Evolutionary conservation across 2,888 invertebrate species (phyloP).

Genomic region (Limenitis arthemis): DNA sequence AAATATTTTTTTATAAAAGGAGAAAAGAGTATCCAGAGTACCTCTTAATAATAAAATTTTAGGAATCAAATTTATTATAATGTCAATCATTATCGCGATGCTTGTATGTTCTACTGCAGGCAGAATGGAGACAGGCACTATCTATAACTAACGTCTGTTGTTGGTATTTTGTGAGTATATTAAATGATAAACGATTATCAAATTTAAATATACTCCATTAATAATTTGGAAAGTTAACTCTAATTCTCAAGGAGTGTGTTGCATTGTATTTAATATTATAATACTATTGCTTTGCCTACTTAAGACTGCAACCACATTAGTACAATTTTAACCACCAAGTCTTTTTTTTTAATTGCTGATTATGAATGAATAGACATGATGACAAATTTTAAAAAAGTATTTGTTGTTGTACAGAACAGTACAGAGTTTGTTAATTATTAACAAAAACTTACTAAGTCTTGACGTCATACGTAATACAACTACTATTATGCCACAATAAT

Average conservation of each 20-base stretch:
- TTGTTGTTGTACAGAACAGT: too few relatives aligned
- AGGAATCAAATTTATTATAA: too few relatives aligned
- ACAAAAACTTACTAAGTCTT: too few relatives aligned
- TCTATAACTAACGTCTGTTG: slow-evolving; percentile 20
- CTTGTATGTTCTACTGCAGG: too few relatives aligned
- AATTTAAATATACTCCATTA: slow-evolving; percentile 1
- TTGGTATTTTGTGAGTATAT: slow-evolving; percentile 49
- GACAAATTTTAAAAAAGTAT: background rate
- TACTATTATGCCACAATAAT: slow-evolving; percentile 40
- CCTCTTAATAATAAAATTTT: too few relatives aligned
- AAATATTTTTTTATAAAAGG: too few relatives aligned
- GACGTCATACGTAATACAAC: slow-evolving; percentile 23
- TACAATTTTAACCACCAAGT: background rate
- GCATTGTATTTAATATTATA: slow-evolving; percentile 21
- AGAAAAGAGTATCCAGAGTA: too few relatives aligned
- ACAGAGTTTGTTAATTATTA: too few relatives aligned
- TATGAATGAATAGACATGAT: background rate
- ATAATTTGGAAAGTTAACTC: slow-evolving; percentile 18
- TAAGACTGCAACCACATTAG: slow-evolving; percentile 16
- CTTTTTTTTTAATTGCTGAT: background rate
- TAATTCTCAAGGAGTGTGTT: slow-evolving; percentile 10
- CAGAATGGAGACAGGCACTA: too few relatives aligned
- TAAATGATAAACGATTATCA: slow-evolving; percentile 28
- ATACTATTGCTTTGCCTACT: slow-evolving; percentile 14
- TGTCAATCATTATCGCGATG: too few relatives aligned